Conservation (phyloP, 35 echinoderm and acorn worm species). For the Apostichopus japonicus region DNA sequence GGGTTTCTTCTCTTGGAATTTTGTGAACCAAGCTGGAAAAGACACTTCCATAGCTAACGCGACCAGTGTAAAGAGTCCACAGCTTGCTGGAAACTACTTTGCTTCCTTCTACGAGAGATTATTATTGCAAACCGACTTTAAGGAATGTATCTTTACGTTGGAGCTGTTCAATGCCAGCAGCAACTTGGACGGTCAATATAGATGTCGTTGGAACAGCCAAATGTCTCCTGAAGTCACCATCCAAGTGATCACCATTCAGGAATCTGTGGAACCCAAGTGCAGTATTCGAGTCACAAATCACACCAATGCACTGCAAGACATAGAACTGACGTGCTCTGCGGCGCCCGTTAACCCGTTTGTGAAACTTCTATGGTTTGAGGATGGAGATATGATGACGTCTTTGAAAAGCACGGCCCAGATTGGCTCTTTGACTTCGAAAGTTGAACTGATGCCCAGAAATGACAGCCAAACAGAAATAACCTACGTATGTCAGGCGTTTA, state of each 20-base stretch:
- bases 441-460: background rate
- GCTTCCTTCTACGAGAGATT: background rate
- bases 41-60: conserved; percentile 3
- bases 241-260: background rate
- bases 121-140: background rate
- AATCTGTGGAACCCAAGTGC: conserved; percentile 5
- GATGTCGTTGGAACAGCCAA: background rate
- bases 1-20: conserved; percentile 18
- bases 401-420: background rate
- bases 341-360: background rate
- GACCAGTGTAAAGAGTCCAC: background rate
- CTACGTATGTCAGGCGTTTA: conserved; percentile 21
- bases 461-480: background rate
- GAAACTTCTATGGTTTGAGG: conserved; percentile 10
- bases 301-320: background rate
- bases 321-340: conserved; percentile 13
- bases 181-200: background rate
- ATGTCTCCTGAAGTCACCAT: background rate
- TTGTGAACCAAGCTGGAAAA: background rate
- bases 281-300: background rate
- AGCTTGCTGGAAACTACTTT: background rate
- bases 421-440: background rate
- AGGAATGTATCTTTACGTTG: conserved; percentile 9
- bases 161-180: background rate
- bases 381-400: background rate